Conservation (phyloP, 1,140 invertebrate genomes). For the Eciton burchellii region DNA sequence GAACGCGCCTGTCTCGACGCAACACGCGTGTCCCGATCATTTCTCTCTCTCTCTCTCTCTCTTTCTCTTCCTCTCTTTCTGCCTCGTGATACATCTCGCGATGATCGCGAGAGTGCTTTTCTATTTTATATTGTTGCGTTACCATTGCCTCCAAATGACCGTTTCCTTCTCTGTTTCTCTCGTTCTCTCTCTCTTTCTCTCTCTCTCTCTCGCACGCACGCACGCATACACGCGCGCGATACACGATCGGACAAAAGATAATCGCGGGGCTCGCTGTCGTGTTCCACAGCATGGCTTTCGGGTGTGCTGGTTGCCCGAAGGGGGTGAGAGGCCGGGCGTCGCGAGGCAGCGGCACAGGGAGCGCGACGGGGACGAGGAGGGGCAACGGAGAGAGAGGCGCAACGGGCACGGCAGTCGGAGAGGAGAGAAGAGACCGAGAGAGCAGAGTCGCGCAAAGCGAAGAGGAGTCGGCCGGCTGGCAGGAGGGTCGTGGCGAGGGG, state of each 20-base stretch:
- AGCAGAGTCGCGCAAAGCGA: conserved; percentile 38
- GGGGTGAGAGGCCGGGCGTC: conserved; percentile 58
- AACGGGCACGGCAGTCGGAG: conserved; percentile 33
- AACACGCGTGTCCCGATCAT: not conserved
- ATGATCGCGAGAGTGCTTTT: conserved; percentile 33
- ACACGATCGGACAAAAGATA: conserved; percentile 75
- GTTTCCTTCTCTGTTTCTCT: conserved; percentile 34
- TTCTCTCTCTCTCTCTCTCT: conserved; percentile 15
- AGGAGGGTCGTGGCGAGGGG: too few relatives aligned
- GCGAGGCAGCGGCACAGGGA: conserved; percentile 24
- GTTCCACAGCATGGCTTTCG: conserved; percentile 46
- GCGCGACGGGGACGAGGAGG: not conserved
- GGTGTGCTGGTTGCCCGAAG: conserved; percentile 56
- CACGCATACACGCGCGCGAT: conserved; percentile 35
- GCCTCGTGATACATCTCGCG: conserved; percentile 19
- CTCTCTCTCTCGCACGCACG: conserved; percentile 31
- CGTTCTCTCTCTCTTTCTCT: not conserved
- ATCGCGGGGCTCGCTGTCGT: conserved; percentile 68
- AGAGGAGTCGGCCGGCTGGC: conserved; percentile 44
- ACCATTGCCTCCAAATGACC: conserved; percentile 43
- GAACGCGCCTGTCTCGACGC: too few relatives aligned
- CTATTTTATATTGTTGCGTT: conserved; percentile 44
- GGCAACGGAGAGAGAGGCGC: conserved; percentile 2
- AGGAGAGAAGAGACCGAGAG: conserved; percentile 47
- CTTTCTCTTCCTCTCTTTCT: conserved; percentile 17